Base-by-base conservation (phyloP, 2,797 vertebrate species). In the Graptemys geographica region DNA sequence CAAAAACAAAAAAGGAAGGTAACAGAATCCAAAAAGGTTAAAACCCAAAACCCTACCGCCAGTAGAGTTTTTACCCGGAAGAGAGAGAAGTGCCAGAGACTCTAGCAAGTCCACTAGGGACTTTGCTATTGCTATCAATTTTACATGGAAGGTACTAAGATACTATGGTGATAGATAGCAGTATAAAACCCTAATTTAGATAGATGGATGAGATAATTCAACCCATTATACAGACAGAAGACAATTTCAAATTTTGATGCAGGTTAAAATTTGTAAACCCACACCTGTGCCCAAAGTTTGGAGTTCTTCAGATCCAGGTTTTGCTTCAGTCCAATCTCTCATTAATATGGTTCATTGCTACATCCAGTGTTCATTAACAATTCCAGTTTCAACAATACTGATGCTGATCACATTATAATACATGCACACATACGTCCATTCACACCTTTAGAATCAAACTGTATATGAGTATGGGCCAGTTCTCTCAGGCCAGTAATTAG, bases 11-110 rank as follows among this genome's bases (percentile, higher is more conserved):
- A 90, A 72, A 25, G 11, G 33, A 72, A 53, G 8, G 49, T 84
- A 49, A 55, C 44, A 86, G 47, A 44, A 59, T 62, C 21, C 72
- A 13, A 44, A 1, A 56, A 81, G 21, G 53, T 8, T 47, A n/a
- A 37, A n/a, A 37, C 15, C 0, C 0, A 86, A 16, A 9, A 8
- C 6, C 55, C 59, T 51, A 47, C 19, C 10, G 18, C 15, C 52
- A 13, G 52, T 5, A 28, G 31, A 53, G 53, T 53, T 55, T 55
- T 55, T 55, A 23, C 53, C 21, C 53, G 1, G 8, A 55, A 55
- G 53, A 23, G 53, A 55, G 53, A 53, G 19, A 53, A 53, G 52
- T 53, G 19, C 19, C 53, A 53, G 53, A 53, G 53, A 53, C 19
- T 53, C 53, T 21, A 53, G 53, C 53, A 53, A 53, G 53, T 53